Evolutionary conservation across 2,888 invertebrate genomes (phyloP).

Genomic region (Drosophila vallismaia): DNA sequence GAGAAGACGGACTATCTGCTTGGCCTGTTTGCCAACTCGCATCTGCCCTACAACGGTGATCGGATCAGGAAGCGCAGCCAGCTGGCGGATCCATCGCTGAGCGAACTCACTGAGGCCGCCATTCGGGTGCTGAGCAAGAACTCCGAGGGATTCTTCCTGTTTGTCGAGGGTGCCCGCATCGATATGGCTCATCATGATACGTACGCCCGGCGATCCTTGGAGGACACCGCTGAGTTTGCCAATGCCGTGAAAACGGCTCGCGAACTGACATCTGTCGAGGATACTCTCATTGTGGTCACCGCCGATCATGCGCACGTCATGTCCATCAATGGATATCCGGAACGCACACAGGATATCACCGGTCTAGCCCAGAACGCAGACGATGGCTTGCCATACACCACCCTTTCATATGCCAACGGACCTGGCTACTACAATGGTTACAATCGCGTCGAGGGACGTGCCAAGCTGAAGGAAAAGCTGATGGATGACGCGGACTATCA

Average conservation of each 20-base stretch:
- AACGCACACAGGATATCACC: constrained; percentile 86
- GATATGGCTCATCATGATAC: constrained; percentile 87
- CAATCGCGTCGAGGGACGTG: constrained; percentile 65
- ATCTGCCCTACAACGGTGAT: constrained; percentile 87
- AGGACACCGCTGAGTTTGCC: constrained; percentile 92
- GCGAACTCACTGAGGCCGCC: constrained; percentile 88
- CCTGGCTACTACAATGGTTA: constrained; percentile 86
- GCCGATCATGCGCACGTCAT: constrained; percentile 93
- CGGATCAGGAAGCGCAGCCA: constrained; percentile 83
- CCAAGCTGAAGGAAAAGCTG: constrained; percentile 60
- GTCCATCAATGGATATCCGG: constrained; percentile 90
- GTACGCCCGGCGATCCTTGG: constrained; percentile 88
- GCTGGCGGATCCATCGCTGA: constrained; percentile 86
- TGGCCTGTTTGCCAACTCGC: constrained; percentile 86
- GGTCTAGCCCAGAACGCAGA: constrained; percentile 84
- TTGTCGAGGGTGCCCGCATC: constrained; percentile 87
- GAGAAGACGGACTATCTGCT: constrained; percentile 86
- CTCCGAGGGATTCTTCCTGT: constrained; percentile 89
- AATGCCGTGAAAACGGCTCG: constrained; percentile 88
- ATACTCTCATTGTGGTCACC: constrained; percentile 93
- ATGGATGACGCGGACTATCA: constrained; percentile 75
- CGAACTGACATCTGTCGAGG: constrained; percentile 86
- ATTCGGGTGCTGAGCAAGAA: constrained; percentile 87
- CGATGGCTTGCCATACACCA: constrained; percentile 87
- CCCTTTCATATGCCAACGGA: constrained; percentile 91